phyloP scores from a whole-genome alignment of 1,140 invertebrate species.

The Drosophila burlai region DNA sequence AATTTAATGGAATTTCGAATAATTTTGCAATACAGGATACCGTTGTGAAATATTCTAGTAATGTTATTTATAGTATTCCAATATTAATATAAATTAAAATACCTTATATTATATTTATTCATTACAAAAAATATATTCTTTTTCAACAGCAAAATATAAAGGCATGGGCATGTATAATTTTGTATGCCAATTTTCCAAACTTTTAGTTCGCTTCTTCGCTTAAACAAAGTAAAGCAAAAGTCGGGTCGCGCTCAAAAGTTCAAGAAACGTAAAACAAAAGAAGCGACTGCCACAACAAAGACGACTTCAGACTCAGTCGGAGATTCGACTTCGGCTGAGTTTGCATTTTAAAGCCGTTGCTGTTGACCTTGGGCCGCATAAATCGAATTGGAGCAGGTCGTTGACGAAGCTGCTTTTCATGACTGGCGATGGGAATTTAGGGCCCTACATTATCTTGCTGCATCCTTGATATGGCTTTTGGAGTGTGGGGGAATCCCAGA shows the following conservation, averaged over 20 bases:
- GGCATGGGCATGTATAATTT: background rate
- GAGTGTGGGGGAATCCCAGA: slow-evolving; percentile 21
- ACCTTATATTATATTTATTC: no score
- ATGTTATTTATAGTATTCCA: no score
- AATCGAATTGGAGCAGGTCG: slow-evolving; percentile 81
- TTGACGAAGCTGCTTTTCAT: slow-evolving; percentile 59
- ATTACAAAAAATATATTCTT: background rate
- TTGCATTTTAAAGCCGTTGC: slow-evolving; percentile 75
- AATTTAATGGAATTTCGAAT: background rate
- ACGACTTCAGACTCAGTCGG: slow-evolving; percentile 26
- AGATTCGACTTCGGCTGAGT: slow-evolving; percentile 54
- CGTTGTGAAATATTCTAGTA: no score
- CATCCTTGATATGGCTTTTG: slow-evolving; percentile 60
- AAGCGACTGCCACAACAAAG: slow-evolving; percentile 10
- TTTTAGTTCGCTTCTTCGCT: slow-evolving; percentile 6
- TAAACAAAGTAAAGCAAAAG: slow-evolving; percentile 19
- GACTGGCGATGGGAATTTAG: slow-evolving; percentile 43
- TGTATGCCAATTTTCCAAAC: background rate
- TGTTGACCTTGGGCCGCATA: slow-evolving; percentile 79
- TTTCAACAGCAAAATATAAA: background rate
- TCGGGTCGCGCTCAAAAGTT: slow-evolving; percentile 29
- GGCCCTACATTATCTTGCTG: slow-evolving; percentile 54
- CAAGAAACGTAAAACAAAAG: slow-evolving; percentile 47
- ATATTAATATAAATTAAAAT: no score
- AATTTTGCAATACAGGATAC: background rate